phyloP scores from a whole-genome alignment of 2,888 invertebrate genomes.

The Catotricha subobsoleta region DNA sequence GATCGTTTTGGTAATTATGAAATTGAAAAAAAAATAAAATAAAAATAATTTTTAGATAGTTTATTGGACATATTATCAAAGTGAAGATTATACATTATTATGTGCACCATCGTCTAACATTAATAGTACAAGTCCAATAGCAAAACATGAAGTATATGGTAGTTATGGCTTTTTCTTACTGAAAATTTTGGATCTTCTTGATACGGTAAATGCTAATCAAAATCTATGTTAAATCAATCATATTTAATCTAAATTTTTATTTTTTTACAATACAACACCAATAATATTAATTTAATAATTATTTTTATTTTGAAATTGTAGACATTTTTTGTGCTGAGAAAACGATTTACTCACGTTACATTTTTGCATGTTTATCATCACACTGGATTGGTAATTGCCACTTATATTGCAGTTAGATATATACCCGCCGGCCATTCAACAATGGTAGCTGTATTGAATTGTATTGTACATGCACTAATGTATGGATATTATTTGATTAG shows the following conservation, averaged over 20 bases:
- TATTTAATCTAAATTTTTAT: not conserved
- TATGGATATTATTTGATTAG: conserved; percentile 57
- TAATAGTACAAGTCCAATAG: not conserved
- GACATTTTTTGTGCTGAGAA: conserved; percentile 60
- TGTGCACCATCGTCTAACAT: not conserved
- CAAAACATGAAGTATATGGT: not conserved
- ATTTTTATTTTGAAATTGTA: conserved; percentile 14
- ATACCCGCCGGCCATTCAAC: conserved; percentile 45
- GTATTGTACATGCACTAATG: conserved; percentile 58
- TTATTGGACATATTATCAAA: not conserved
- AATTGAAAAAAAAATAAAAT: not conserved
- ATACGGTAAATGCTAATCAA: not conserved
- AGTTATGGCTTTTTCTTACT: not conserved
- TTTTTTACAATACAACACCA: not conserved
- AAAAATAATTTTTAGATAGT: not conserved
- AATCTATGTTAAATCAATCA: not conserved
- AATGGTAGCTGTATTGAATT: conserved; percentile 46
- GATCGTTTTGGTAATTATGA: not conserved
- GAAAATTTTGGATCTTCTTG: conserved; percentile 3
- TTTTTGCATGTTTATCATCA: conserved; percentile 80
- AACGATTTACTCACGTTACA: conserved; percentile 61
- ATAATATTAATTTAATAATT: not conserved
- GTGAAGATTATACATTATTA: not conserved
- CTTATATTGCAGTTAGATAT: conserved; percentile 41
- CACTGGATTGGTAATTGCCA: conserved; percentile 51